Evolutionary conservation across 2,113 vertebrate genomes (phyloP).

Genomic region (Ptychochromis oligacanthus): DNA sequence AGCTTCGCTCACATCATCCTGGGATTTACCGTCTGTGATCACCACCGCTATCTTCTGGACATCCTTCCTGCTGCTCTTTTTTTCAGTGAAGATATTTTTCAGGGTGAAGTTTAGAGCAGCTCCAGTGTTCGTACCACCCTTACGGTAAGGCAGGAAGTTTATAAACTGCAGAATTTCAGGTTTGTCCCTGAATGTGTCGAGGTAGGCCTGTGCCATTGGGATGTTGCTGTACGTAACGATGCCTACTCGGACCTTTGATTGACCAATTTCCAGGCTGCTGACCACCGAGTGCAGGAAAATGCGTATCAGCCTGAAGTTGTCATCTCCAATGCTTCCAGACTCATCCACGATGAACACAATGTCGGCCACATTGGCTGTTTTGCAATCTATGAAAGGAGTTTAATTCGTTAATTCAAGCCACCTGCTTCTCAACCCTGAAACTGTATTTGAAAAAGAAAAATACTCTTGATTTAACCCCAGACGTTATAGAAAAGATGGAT

Average conservation of each 20-base stretch:
- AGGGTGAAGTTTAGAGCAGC: conserved; percentile 76
- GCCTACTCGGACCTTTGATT: conserved; percentile 67
- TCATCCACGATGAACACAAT: conserved; percentile 83
- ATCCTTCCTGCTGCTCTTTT: conserved; percentile 69
- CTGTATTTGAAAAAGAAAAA: neutral
- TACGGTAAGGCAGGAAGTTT: conserved; percentile 65
- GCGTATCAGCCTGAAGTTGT: conserved; percentile 71
- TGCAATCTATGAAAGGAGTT: conserved; percentile 74
- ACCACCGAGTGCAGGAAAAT: conserved; percentile 76
- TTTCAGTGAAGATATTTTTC: conserved; percentile 65
- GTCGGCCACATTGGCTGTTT: conserved; percentile 70
- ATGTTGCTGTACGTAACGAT: conserved; percentile 75
- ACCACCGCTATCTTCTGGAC: conserved; percentile 80
- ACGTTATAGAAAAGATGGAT: neutral
- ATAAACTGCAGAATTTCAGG: conserved; percentile 73
- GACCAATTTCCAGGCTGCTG: conserved; percentile 60
- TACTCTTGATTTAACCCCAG: no score
- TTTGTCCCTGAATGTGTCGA: conserved; percentile 73
- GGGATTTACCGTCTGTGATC: conserved; percentile 77
- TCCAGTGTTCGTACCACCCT: conserved; percentile 69
- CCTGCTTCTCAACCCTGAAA: neutral
- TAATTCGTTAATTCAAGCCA: neutral
- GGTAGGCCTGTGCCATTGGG: conserved; percentile 62
- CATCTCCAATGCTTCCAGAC: conserved; percentile 51
- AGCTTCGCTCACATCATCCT: conserved; percentile 61